Percentiles rank a stretch among this genome's conserved stretches.
These are phyloP conservation scores for Cylindroiulus punctatus DNA, from an alignment of 2,888 invertebrate species.

Conservation along the genomic window DNA sequence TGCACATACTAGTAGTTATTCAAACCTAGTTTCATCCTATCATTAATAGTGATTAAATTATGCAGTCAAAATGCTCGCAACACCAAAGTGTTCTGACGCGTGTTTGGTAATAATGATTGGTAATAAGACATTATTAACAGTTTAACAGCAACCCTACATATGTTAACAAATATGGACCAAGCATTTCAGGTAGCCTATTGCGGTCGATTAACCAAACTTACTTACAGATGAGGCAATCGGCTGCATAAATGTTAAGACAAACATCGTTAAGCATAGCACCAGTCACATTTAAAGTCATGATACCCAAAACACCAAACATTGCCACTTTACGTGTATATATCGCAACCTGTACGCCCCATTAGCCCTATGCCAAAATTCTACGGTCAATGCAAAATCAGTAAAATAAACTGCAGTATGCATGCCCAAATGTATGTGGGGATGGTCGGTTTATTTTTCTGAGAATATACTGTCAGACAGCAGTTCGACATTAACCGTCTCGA, in stretches of 20 bases:
- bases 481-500: too few relatives aligned
- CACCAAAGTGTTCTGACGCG: too few relatives aligned
- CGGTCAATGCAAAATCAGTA: neutral
- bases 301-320: neutral
- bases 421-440: neutral
- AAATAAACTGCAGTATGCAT: neutral
- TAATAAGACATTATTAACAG: too few relatives aligned
- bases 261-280: slow-evolving; percentile 1
- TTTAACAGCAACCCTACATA: too few relatives aligned
- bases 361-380: neutral
- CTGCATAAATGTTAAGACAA: neutral
- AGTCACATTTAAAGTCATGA: neutral
- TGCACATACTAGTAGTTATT: too few relatives aligned
- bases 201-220: neutral
- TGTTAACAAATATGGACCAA: neutral
- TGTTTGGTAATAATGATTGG: too few relatives aligned
- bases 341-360: neutral
- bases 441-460: neutral
- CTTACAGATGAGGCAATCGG: neutral
- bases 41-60: too few relatives aligned
- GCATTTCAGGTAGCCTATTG: neutral
- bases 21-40: too few relatives aligned
- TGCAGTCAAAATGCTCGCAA: too few relatives aligned
- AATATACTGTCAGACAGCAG: neutral
- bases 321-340: neutral